phyloP scores from a whole-genome alignment of 2,113 vertebrate genomes.

The Oriolus oriolus region DNA sequence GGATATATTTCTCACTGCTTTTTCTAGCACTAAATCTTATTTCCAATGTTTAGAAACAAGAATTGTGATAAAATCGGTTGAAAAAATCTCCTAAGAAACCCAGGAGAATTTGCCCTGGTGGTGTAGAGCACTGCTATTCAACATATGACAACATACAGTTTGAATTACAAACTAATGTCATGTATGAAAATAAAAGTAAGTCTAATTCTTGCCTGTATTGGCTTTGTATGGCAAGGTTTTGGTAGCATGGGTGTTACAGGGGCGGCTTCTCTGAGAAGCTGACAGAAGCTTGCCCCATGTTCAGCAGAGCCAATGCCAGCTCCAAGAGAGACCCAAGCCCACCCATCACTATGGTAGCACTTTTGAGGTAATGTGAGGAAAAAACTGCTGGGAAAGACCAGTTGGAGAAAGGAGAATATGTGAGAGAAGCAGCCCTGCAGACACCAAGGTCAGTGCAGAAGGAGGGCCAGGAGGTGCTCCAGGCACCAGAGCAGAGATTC shows the following conservation, averaged over 20 bases:
- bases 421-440: background rate
- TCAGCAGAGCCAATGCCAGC: background rate
- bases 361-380: background rate
- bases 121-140: background rate
- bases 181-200: background rate
- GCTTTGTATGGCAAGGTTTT: background rate
- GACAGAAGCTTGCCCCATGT: background rate
- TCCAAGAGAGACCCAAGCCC: background rate
- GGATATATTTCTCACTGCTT: background rate
- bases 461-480: fast-evolving
- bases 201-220: background rate
- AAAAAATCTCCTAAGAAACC: background rate
- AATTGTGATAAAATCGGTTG: background rate
- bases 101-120: background rate
- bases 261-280: background rate
- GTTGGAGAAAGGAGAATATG: background rate
- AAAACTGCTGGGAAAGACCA: background rate
- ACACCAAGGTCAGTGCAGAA: background rate
- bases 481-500: background rate
- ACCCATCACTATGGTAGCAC: background rate
- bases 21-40: background rate
- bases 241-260: background rate
- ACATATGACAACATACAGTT: background rate
- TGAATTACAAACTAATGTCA: background rate
- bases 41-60: background rate